Percentiles rank a stretch among this genome's conserved stretches.
These are phyloP conservation scores for Ypsolopha sequella DNA, from an alignment of 2,888 invertebrate genomes.

Conservation along the genomic window DNA sequence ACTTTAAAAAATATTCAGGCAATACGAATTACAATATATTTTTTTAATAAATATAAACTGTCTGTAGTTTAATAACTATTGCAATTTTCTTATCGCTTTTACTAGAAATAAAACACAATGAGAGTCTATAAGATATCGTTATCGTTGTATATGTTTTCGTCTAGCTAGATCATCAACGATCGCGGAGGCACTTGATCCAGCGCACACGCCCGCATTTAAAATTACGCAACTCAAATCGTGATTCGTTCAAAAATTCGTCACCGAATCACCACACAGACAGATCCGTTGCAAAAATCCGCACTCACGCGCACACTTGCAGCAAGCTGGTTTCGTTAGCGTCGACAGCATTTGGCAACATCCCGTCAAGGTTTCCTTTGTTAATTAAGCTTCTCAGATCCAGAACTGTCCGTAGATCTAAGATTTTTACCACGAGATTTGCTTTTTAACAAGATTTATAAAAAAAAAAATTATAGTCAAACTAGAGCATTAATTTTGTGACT, in stretches of 20 bases:
- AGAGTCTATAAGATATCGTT: no score
- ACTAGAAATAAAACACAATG: no score
- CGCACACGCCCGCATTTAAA: conserved; percentile 16
- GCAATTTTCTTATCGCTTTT: no score
- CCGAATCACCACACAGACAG: conserved; percentile 12
- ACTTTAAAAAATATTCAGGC: background rate
- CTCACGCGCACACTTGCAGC: conserved; percentile 21
- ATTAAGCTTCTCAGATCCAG: conserved; percentile 12
- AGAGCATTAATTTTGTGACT: no score
- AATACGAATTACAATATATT: no score
- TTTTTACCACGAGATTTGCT: conserved; percentile 7
- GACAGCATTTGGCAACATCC: conserved; percentile 27
- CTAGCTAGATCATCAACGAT: background rate
- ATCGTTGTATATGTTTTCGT: background rate
- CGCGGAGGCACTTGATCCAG: background rate
- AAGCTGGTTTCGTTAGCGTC: conserved; percentile 12
- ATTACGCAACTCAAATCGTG: conserved; percentile 20
- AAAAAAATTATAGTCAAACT: no score
- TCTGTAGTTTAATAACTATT: background rate
- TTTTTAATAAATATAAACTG: background rate
- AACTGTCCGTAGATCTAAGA: conserved; percentile 7
- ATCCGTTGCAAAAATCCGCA: background rate
- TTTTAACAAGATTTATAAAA: background rate
- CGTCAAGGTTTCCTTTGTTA: conserved; percentile 37
- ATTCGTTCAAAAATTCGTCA: conserved; percentile 22